Conservation (phyloP, 2,113 vertebrate species). For the Dunckerocampus dactyliophorus region DNA sequence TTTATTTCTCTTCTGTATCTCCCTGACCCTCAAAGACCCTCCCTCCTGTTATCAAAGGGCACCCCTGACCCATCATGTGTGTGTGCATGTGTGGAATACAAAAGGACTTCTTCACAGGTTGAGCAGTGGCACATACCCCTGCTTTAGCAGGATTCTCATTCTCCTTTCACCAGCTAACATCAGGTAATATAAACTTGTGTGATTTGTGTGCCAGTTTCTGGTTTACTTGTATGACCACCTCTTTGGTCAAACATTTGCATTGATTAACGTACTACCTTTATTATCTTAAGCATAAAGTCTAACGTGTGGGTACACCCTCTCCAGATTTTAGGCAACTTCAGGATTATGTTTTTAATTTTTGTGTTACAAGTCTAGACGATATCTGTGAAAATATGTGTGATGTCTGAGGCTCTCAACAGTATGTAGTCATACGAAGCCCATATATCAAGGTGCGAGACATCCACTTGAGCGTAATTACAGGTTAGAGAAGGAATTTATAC, state of each 20-base stretch:
- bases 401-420: background rate
- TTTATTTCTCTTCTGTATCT: background rate
- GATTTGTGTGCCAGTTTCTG: background rate
- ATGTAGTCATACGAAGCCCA: background rate
- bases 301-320: too few species aligned
- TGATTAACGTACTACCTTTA: background rate
- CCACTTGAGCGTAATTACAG: background rate
- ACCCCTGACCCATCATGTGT: constrained; percentile 1
- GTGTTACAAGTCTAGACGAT: background rate
- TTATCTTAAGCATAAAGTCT: too few species aligned
- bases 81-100: constrained; percentile 36
- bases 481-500: background rate
- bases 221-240: background rate
- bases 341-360: background rate
- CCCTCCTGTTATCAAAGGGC: background rate
- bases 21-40: background rate
- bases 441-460: background rate
- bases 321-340: too few species aligned
- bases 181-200: constrained; percentile 54
- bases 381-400: background rate
- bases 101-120: constrained; percentile 46
- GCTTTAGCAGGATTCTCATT: constrained; percentile 33
- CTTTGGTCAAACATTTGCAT: background rate
- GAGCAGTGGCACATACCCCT: constrained; percentile 17
- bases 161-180: constrained; percentile 29